These are phyloP conservation scores for Odobenus rosmarus DNA, from an alignment of 2,113 vertebrate species.

Conservation along the genomic window DNA sequence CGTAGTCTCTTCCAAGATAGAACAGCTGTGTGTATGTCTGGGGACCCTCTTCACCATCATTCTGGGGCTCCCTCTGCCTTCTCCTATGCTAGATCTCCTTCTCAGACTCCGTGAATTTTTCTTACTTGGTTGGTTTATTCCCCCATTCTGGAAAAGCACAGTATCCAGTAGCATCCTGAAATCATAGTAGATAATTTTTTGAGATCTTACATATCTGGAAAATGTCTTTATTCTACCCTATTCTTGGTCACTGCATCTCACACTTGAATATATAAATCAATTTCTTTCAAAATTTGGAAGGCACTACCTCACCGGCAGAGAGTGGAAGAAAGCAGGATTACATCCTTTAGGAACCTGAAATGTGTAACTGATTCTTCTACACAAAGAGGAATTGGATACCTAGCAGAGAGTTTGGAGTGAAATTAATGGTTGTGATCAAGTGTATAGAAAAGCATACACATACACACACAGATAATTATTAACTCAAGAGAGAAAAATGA, in stretches of 20 bases:
- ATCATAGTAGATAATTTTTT: background rate
- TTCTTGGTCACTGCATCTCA: background rate
- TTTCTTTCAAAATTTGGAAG: background rate
- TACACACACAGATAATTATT: background rate
- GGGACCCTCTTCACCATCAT: background rate
- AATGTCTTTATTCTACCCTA: background rate
- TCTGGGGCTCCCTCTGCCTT: background rate
- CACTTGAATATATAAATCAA: background rate
- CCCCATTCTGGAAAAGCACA: background rate
- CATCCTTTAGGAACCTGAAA: background rate
- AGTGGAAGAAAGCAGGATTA: background rate
- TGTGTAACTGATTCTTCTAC: background rate
- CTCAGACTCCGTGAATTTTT: background rate
- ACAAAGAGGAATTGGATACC: background rate
- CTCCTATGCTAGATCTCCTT: background rate
- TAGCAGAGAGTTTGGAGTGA: background rate
- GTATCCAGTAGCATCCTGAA: background rate
- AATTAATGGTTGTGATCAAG: background rate
- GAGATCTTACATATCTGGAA: background rate
- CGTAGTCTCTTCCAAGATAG: background rate
- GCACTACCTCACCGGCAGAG: rapidly evolving
- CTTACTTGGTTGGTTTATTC: background rate
- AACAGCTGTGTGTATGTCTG: background rate
- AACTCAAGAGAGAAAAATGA: background rate
- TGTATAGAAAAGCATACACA: background rate